phyloP scores from a whole-genome alignment of 2,113 vertebrate genomes.

The Centropus unirufus region DNA sequence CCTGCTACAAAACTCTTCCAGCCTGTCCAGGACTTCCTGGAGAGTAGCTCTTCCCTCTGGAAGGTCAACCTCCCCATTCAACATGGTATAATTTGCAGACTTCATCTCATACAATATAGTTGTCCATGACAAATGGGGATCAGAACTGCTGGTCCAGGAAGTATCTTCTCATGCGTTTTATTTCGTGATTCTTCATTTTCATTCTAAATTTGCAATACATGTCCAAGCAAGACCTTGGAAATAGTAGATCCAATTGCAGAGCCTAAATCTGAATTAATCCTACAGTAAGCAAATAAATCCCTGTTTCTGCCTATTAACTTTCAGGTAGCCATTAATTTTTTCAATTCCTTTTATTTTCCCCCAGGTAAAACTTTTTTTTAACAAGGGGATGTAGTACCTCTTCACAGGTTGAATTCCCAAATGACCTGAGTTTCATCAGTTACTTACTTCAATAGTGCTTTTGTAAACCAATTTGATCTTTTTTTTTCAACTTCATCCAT shows the following conservation, averaged over 20 bases:
- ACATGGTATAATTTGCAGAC: no score
- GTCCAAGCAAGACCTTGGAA: not conserved
- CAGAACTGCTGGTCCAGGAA: not conserved
- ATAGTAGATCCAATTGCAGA: not conserved
- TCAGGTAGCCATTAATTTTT: not conserved
- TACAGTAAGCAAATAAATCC: not conserved
- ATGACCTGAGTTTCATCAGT: not conserved
- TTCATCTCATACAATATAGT: not conserved
- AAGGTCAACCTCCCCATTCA: no score
- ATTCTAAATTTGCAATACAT: not conserved
- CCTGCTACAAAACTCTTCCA: no score
- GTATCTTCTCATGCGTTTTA: not conserved
- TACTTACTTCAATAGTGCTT: not conserved
- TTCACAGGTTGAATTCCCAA: not conserved
- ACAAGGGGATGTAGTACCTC: not conserved
- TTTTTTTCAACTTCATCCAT: not conserved
- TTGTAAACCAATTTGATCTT: not conserved
- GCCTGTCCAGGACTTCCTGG: no score
- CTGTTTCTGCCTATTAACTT: not conserved
- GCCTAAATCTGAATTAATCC: not conserved
- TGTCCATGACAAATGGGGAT: accelerated
- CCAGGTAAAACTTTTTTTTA: not conserved
- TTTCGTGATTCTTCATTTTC: not conserved
- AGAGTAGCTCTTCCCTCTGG: no score
- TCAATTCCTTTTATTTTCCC: not conserved